Conservation (phyloP, 1,140 invertebrate species). For the Akabosia matsudoensis region DNA sequence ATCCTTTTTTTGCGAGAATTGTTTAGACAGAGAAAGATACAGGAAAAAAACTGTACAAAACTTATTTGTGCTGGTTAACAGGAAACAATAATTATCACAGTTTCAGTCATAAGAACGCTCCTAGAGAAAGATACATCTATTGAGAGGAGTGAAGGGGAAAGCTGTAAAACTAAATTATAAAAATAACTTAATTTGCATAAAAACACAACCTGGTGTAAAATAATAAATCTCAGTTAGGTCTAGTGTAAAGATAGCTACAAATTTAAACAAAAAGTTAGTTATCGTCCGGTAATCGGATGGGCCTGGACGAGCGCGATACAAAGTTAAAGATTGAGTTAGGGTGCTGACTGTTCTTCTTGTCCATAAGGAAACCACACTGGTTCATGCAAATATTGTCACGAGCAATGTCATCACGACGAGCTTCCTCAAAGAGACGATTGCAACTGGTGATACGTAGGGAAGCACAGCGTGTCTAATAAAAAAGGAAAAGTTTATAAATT, state of each 20-base stretch:
- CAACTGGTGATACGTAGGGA: constrained; percentile 85
- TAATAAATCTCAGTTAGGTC: too few species aligned
- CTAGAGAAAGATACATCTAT: too few species aligned
- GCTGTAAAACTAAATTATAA: too few species aligned
- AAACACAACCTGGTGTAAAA: too few species aligned
- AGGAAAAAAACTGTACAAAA: too few species aligned
- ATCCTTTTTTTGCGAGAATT: too few species aligned
- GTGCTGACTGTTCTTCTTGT: not conserved
- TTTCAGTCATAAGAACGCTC: too few species aligned
- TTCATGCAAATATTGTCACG: constrained; percentile 78
- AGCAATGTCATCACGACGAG: constrained; percentile 73
- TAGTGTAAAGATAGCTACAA: not conserved
- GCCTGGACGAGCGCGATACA: not conserved
- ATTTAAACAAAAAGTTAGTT: not conserved
- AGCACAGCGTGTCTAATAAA: constrained; percentile 78
- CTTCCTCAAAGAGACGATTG: constrained; percentile 72
- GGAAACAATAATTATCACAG: too few species aligned
- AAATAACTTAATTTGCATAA: too few species aligned
- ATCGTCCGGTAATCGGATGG: not conserved
- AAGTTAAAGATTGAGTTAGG: constrained; percentile 14
- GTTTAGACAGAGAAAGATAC: too few species aligned
- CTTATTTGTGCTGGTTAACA: too few species aligned
- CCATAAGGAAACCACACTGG: constrained; percentile 70
- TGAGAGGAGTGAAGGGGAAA: too few species aligned
- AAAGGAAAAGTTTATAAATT: constrained; percentile 22